phyloP scores from a whole-genome alignment of 2,113 vertebrate species.

The Mus spicilegus region DNA sequence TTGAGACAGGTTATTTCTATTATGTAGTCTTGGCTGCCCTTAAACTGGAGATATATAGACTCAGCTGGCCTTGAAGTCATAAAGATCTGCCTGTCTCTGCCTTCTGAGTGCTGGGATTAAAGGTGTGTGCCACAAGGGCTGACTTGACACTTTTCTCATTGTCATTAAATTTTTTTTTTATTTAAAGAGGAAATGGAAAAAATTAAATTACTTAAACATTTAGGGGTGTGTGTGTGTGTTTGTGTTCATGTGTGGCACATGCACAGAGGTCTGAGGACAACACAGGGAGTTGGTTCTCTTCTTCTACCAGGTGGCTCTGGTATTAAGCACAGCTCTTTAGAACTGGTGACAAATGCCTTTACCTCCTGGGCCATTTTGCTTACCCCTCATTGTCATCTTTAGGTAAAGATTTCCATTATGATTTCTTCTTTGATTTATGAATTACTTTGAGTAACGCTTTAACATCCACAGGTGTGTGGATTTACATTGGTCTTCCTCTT shows the following conservation, averaged over 20 bases:
- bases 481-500: not conserved
- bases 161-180: not conserved
- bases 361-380: not conserved
- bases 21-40: not conserved
- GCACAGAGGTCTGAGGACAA: not conserved
- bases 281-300: not conserved
- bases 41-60: not conserved
- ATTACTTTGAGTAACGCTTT: conserved; percentile 51
- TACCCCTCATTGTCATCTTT: not conserved
- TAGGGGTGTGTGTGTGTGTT: not conserved
- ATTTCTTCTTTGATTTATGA: conserved; percentile 44
- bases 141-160: not conserved
- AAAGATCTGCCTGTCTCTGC: not conserved
- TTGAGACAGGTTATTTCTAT: not conserved
- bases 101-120: not conserved
- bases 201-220: not conserved
- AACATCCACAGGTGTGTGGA: not conserved
- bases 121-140: not conserved
- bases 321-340: not conserved
- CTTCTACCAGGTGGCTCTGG: not conserved
- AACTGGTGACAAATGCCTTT: not conserved
- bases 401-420: not conserved
- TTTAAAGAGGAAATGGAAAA: not conserved
- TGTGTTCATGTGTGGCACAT: not conserved
- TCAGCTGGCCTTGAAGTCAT: not conserved